A percentile compares a stretch with the other conserved stretches of the same genome.
Conservation (phyloP, 2,113 vertebrate species). For the Callipepla squamata region DNA sequence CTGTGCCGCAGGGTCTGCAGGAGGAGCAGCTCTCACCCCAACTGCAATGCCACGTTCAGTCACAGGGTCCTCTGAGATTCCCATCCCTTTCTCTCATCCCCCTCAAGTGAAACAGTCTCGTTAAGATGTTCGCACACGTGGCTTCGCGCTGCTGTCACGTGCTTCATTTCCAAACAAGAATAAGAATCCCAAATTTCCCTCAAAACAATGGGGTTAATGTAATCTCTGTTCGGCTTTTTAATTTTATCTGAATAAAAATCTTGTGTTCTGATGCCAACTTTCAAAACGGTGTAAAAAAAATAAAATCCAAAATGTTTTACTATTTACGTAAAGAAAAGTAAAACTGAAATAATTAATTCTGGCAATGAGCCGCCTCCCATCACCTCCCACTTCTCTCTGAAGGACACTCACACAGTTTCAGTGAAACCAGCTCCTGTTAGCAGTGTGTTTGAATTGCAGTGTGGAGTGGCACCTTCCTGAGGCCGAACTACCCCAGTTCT, state of each 20-base stretch:
- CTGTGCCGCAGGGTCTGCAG: background rate
- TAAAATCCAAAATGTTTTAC: background rate
- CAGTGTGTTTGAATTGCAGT: background rate
- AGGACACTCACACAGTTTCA: background rate
- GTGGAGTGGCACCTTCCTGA: background rate
- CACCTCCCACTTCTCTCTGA: background rate
- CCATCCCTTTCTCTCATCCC: background rate
- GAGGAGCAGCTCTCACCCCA: background rate
- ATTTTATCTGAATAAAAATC: background rate
- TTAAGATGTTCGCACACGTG: background rate
- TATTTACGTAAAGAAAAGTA: background rate
- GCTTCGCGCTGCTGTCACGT: background rate
- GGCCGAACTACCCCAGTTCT: background rate
- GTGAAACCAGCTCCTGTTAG: background rate
- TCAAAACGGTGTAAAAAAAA: background rate
- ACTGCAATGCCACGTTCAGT: background rate
- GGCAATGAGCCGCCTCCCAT: background rate
- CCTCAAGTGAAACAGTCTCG: background rate
- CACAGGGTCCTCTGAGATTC: background rate
- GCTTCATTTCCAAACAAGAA: background rate
- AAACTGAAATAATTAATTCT: background rate
- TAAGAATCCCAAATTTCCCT: background rate
- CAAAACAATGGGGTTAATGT: background rate
- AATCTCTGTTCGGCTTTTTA: background rate
- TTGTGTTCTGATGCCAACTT: background rate